Percentiles rank a stretch among this genome's conserved stretches.
Evolutionary conservation across 2,888 invertebrate genomes (phyloP).

Genomic region (Arrhopalites spinosus): DNA sequence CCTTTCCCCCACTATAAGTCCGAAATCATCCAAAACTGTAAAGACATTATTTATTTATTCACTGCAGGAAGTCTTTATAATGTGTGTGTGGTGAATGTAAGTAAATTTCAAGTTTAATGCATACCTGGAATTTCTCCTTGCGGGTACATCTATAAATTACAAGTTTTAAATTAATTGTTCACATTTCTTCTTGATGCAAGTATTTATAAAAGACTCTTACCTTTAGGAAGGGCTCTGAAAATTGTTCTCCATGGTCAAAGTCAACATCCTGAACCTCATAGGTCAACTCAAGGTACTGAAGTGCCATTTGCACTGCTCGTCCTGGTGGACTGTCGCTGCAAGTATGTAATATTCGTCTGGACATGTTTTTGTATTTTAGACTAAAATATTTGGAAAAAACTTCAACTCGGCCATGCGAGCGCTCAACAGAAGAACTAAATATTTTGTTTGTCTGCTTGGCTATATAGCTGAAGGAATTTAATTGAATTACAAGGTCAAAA

Average conservation of each 20-base stretch:
- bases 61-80: too few species aligned
- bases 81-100: too few species aligned
- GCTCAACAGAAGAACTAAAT: too few species aligned
- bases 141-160: conserved; percentile 53
- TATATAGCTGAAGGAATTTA: too few species aligned
- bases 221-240: conserved; percentile 54
- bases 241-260: conserved; percentile 72
- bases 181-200: too few species aligned
- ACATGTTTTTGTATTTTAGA: conserved; percentile 22
- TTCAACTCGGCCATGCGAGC: too few species aligned
- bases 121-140: conserved; percentile 63
- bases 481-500: too few species aligned
- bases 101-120: too few species aligned
- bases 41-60: too few species aligned
- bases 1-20: conserved; percentile 78
- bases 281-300: conserved; percentile 69
- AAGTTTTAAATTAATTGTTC: not conserved
- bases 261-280: conserved; percentile 71
- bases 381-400: too few species aligned
- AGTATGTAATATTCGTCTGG: conserved; percentile 68
- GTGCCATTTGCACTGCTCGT: conserved; percentile 71
- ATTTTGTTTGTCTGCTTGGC: too few species aligned
- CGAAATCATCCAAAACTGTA: conserved; percentile 73
- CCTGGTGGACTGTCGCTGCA: conserved; percentile 80
- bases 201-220: conserved; percentile 36